phyloP scores from a whole-genome alignment of 1,140 invertebrate genomes.

The Drosophila tani region DNA sequence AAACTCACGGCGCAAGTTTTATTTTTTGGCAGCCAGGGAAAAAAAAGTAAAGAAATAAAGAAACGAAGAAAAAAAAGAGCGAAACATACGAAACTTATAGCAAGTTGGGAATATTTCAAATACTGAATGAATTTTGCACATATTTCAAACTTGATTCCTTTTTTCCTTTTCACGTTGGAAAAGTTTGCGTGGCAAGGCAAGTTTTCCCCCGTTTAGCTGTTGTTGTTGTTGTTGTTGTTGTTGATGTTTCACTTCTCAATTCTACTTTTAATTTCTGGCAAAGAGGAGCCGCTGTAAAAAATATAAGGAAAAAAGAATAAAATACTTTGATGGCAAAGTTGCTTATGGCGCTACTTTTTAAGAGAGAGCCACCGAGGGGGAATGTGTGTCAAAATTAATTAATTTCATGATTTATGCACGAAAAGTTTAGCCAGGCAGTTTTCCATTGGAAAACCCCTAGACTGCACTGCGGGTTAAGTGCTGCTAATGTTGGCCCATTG shows the following conservation, averaged over 20 bases:
- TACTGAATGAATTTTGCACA: slow-evolving; percentile 81
- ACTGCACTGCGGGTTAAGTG: slow-evolving; percentile 43
- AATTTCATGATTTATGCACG: slow-evolving; percentile 84
- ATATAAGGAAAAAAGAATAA: slow-evolving; percentile 10
- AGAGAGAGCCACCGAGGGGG: slow-evolving; percentile 24
- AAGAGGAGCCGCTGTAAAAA: slow-evolving; percentile 22
- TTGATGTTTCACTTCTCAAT: slow-evolving; percentile 62
- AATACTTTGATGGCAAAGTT: slow-evolving; percentile 61
- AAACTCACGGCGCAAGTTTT: slow-evolving; percentile 75
- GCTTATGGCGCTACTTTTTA: slow-evolving; percentile 70
- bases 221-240: slow-evolving; percentile 36
- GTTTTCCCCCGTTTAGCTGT: slow-evolving; percentile 38
- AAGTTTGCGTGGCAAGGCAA: slow-evolving; percentile 62
- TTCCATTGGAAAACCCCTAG: slow-evolving; percentile 23
- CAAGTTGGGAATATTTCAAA: slow-evolving; percentile 79
- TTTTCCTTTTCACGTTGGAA: slow-evolving; percentile 26
- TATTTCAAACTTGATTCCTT: slow-evolving; percentile 77
- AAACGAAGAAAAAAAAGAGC: slow-evolving; percentile 19
- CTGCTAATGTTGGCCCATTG: slow-evolving; percentile 48
- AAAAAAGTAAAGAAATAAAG: slow-evolving; percentile 13
- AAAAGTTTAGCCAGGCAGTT: slow-evolving; percentile 60
- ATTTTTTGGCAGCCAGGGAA: slow-evolving; percentile 56
- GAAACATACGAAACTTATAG: slow-evolving; percentile 67
- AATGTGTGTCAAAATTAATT: slow-evolving; percentile 85
- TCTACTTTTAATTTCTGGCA: slow-evolving; percentile 76